A percentile compares a stretch with the other conserved stretches of the same genome.
Conservation (phyloP, 2,888 invertebrate genomes). For the Drosophila tanythrix region DNA sequence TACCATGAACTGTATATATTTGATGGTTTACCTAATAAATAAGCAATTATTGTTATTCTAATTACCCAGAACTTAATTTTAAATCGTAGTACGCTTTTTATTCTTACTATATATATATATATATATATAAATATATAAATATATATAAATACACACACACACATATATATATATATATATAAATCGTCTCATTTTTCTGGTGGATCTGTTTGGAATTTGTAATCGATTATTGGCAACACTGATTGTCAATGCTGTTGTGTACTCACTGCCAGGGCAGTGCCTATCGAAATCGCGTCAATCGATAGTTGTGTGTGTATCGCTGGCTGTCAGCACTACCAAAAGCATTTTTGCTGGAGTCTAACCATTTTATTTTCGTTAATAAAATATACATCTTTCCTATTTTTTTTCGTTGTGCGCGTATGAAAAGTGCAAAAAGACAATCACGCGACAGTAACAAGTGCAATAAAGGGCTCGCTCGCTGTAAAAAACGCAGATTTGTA, state of each 20-base stretch:
- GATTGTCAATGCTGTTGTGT: background rate
- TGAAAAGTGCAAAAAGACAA: constrained; percentile 45
- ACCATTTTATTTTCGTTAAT: constrained; percentile 80
- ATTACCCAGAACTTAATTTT: background rate
- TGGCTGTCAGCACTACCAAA: constrained; percentile 57
- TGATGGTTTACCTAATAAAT: background rate
- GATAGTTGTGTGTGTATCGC: constrained; percentile 42
- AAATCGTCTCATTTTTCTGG: background rate
- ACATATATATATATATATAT: background rate
- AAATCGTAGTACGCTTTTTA: background rate
- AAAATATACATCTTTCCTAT: constrained; percentile 72
- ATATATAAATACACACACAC: too few relatives aligned
- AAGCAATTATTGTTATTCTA: background rate
- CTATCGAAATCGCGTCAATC: constrained; percentile 22
- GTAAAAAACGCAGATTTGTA: constrained; percentile 46
- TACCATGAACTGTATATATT: background rate
- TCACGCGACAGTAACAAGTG: constrained; percentile 40
- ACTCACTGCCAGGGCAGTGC: background rate
- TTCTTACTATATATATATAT: background rate
- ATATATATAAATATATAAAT: too few relatives aligned
- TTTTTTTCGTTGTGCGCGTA: constrained; percentile 72
- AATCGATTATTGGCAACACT: constrained; percentile 17
- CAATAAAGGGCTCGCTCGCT: constrained; percentile 37
- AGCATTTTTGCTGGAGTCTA: constrained; percentile 73
- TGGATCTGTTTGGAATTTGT: background rate